Base-by-base conservation (phyloP, 2,888 invertebrate genomes). In the Cephus pulcher region DNA sequence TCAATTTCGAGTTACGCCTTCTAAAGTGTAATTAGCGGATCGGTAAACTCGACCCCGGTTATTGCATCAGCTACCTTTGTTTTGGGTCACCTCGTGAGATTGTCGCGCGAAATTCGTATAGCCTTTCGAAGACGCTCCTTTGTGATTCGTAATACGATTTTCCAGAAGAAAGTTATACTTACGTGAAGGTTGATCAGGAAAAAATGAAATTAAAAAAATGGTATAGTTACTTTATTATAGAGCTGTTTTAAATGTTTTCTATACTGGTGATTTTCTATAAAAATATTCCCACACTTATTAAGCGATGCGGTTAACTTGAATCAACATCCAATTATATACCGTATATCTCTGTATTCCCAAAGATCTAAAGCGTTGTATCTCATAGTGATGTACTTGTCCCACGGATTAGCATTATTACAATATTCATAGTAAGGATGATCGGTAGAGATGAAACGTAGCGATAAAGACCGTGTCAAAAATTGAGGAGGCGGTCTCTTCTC, bases 351-450 rank as follows among this genome's bases (percentile, higher is more conserved):
- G 6, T 56, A 56, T 56, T 56, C 56, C 56, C 23, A 23, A 56
- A 56, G 56, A 56, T 56, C 23, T 56, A 56, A 56, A 56, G 23
- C 56, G 23, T 56, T 56, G 56, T 56, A 56, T 56, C 23, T 15
- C 56, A 56, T 23, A 56, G 56, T 23, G 56, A 56, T 56, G 23
- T 56, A 56, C 56, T 56, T 56, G 56, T 56, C 56, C 23, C 71
- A 3, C 32, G 88, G 88, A 90, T 90, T 89, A 89, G 86, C 86
- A 89, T 90, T 89, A 90, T 90, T 89, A 88, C 87, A 87, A 89
- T 89, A 89, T 89, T 90, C 88, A 89, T 90, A 87, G 87, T 89
- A 89, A 90, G 88, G 90, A 90, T 88, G 89, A 90, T 90, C 89
- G 88, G 88, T 86, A 81, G 88, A 89, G 90, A 90, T 90, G 88